A percentile compares a stretch with the other conserved stretches of the same genome.
phyloP scores from a whole-genome alignment of 1,140 invertebrate genomes.

The Cyclargus thomasi region DNA sequence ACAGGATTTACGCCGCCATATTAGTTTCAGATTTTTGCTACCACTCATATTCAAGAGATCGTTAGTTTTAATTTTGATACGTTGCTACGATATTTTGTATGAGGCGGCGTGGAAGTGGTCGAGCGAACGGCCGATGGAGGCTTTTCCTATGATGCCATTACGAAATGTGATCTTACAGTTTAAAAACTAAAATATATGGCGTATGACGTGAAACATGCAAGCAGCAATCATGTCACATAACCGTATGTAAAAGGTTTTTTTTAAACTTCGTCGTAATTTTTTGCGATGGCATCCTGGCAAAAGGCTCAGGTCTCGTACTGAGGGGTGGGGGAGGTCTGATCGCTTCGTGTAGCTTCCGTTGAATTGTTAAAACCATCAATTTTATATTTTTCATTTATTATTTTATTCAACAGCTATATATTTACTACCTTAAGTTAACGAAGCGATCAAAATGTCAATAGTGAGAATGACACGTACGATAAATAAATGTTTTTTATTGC shows the following conservation, averaged over 20 bases:
- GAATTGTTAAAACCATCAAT: not conserved
- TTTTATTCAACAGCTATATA: not conserved
- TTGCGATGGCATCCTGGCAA: not conserved
- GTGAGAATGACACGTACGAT: conserved; percentile 36
- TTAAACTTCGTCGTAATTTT: not conserved
- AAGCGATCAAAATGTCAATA: conserved; percentile 17
- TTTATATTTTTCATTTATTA: not conserved
- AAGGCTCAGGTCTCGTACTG: not conserved
- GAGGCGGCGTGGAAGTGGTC: not conserved
- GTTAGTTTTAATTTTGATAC: too few relatives aligned
- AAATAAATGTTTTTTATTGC: conserved; percentile 70
- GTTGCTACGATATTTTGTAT: not conserved
- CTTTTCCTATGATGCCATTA: too few relatives aligned
- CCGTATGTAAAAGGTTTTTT: too few relatives aligned
- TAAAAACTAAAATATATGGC: too few relatives aligned
- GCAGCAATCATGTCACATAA: not conserved
- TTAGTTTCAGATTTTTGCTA: not conserved
- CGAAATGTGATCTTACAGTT: too few relatives aligned
- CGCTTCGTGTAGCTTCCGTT: not conserved
- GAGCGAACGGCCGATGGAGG: not conserved
- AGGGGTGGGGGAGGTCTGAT: conserved; percentile 5
- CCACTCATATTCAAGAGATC: not conserved
- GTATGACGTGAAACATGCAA: too few relatives aligned
- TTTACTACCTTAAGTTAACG: not conserved
- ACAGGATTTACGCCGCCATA: not conserved